Conservation (phyloP, 2,888 invertebrate species). For the Coremacera marginata region DNA sequence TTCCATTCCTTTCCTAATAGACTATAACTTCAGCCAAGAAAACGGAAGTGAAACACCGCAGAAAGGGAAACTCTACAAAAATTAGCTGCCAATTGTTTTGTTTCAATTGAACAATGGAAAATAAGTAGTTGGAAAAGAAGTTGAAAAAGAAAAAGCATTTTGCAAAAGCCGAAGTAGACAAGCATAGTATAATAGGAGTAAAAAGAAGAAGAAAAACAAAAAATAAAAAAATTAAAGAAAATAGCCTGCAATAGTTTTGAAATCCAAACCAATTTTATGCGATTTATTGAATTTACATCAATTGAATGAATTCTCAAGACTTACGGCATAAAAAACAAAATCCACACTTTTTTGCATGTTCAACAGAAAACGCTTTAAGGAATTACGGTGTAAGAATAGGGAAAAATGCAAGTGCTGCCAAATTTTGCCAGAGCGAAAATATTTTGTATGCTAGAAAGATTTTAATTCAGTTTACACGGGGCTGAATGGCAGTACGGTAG, state of each 20-base stretch:
- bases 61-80: slow-evolving; percentile 20
- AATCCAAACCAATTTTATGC: neutral
- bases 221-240: neutral
- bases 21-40: neutral
- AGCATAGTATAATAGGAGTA: neutral
- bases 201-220: neutral
- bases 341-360: no score
- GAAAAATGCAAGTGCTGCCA: no score
- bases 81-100: slow-evolving; percentile 36
- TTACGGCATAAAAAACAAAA: neutral
- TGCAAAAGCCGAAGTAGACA: neutral
- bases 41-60: neutral
- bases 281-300: slow-evolving; percentile 26
- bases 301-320: slow-evolving; percentile 23
- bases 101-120: slow-evolving; percentile 28
- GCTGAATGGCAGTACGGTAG: no score
- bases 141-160: neutral
- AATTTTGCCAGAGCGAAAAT: no score
- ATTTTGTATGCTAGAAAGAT: no score
- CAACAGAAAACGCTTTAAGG: no score
- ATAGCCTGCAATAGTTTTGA: neutral
- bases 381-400: no score
- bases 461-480: no score
- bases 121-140: neutral
- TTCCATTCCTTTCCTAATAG: neutral